Evolutionary conservation across 35 echinoderm and acorn worm species (phyloP).

Genomic region (Apostichopus californicus): DNA sequence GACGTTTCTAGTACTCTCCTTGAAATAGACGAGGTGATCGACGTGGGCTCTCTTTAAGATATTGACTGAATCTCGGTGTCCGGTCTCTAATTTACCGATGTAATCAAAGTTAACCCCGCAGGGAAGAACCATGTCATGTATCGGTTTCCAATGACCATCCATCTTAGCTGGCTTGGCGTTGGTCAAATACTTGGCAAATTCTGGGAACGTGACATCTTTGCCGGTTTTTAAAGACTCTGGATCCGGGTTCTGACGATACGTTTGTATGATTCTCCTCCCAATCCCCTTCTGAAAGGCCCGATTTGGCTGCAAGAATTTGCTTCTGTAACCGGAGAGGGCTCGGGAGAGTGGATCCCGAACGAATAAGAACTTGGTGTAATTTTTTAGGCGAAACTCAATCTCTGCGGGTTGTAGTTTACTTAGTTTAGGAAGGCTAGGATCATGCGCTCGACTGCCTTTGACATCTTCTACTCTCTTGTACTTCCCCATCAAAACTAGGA

Average conservation of each 20-base stretch:
- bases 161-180: slow-evolving; percentile 51
- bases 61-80: slow-evolving; percentile 66
- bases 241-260: slow-evolving; percentile 64
- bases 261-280: slow-evolving; percentile 61
- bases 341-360: slow-evolving; percentile 84
- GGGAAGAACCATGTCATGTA: slow-evolving; percentile 79
- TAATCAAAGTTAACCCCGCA: slow-evolving; percentile 80
- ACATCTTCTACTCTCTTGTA: slow-evolving; percentile 86
- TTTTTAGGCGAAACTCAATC: slow-evolving; percentile 73
- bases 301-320: slow-evolving; percentile 68
- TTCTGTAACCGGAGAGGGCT: slow-evolving; percentile 86
- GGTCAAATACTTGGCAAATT: slow-evolving; percentile 73
- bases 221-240: slow-evolving; percentile 53
- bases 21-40: slow-evolving; percentile 80
- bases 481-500: slow-evolving; percentile 87
- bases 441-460: slow-evolving; percentile 61
- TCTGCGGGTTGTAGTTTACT: slow-evolving; percentile 62
- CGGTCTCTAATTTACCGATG: slow-evolving; percentile 87
- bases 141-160: slow-evolving; percentile 82
- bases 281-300: slow-evolving; percentile 46
- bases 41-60: slow-evolving; percentile 74
- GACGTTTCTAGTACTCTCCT: slow-evolving; percentile 40
- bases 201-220: slow-evolving; percentile 64
- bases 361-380: slow-evolving; percentile 90
- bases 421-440: slow-evolving; percentile 69